Conservation (phyloP, 2,113 vertebrate species). For the Chloebia gouldiae region DNA sequence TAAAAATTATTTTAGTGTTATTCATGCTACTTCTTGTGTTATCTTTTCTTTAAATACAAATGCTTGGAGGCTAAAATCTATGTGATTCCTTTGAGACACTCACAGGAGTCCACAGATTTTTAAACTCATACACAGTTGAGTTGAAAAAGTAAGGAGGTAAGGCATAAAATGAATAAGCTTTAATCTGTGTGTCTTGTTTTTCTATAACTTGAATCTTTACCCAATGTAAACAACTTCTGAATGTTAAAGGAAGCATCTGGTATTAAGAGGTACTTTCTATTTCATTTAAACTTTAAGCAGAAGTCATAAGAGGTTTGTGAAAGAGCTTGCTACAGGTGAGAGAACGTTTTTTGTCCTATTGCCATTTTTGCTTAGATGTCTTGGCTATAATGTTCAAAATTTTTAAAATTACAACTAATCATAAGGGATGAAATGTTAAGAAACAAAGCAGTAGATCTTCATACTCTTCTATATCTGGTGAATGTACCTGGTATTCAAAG, state of each 20-base stretch:
- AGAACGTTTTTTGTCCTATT: background rate
- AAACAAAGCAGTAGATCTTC: background rate
- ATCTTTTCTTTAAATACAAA: background rate
- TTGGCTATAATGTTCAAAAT: background rate
- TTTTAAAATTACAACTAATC: background rate
- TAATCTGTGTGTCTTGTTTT: background rate
- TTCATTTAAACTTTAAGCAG: background rate
- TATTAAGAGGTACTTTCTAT: background rate
- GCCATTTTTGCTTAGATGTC: background rate
- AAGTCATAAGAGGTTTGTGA: background rate
- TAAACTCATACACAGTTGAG: background rate
- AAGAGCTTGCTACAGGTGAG: background rate
- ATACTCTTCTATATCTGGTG: background rate
- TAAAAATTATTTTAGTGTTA: background rate
- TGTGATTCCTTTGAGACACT: background rate
- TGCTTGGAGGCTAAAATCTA: background rate
- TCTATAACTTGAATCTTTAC: background rate
- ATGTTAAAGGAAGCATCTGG: background rate
- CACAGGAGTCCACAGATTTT: background rate
- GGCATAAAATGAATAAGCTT: background rate
- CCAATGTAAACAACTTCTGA: background rate
- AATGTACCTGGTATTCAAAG: background rate
- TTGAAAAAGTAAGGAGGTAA: background rate
- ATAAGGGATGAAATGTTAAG: background rate
- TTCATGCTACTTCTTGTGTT: background rate